phyloP scores from a whole-genome alignment of 2,113 vertebrate genomes.

The Rhea pennata region DNA sequence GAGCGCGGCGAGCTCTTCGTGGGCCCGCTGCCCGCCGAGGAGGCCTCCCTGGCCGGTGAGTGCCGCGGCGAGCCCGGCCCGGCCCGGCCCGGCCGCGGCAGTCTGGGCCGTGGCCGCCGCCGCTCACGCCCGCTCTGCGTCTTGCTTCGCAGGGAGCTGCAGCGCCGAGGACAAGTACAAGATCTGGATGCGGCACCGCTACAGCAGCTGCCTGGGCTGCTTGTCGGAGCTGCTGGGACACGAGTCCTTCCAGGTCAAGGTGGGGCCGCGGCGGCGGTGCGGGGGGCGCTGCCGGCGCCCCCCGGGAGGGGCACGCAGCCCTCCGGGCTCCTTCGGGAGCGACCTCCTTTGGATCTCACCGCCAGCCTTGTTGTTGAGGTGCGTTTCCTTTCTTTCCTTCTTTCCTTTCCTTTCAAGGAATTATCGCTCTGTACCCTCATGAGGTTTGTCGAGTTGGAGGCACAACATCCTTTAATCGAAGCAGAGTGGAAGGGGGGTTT shows the following conservation, averaged over 20 bases:
- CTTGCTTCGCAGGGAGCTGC: constrained; percentile 40
- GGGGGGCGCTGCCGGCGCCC: no score
- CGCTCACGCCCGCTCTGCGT: background rate
- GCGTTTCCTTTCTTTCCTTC: rapidly evolving
- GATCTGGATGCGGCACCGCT: constrained; percentile 92
- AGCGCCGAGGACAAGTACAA: constrained; percentile 85
- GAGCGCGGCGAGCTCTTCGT: constrained; percentile 82
- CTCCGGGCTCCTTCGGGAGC: no score
- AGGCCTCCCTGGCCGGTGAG: constrained; percentile 53
- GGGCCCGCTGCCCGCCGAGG: constrained; percentile 80
- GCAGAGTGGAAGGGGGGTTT: constrained; percentile 85
- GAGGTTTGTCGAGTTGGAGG: constrained; percentile 89
- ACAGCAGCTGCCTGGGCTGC: constrained; percentile 81
- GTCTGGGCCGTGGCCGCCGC: background rate
- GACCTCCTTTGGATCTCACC: background rate
- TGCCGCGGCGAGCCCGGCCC: no score
- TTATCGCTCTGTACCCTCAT: constrained; percentile 84
- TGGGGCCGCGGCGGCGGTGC: constrained; percentile 45
- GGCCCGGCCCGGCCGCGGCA: no score
- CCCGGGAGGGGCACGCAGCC: no score
- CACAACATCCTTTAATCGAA: constrained; percentile 80
- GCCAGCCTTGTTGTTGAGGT: background rate
- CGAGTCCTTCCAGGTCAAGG: constrained; percentile 79
- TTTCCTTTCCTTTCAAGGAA: constrained; percentile 74
- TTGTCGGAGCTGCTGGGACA: constrained; percentile 83